phyloP scores from a whole-genome alignment of 2,113 vertebrate species.

The Mugil cephalus region DNA sequence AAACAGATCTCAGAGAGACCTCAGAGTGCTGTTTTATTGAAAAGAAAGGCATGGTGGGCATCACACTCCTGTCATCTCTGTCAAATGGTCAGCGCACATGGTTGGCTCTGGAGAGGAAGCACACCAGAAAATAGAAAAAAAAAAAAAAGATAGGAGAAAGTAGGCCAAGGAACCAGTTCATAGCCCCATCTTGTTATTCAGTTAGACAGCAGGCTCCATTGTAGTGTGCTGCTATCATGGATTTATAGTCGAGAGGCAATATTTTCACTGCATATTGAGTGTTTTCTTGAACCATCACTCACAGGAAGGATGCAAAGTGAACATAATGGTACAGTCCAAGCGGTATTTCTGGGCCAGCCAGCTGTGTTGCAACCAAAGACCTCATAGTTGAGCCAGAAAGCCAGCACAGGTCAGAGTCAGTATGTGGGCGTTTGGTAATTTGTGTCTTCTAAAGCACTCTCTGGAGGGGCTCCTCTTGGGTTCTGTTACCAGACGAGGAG shows the following conservation, averaged over 20 bases:
- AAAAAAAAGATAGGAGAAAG: constrained; percentile 16
- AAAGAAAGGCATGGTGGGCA: constrained; percentile 42
- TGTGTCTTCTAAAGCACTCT: constrained; percentile 55
- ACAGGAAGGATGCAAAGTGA: constrained; percentile 34
- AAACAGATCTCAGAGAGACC: constrained; percentile 43
- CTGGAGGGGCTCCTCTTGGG: constrained; percentile 44
- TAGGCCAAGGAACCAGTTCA: constrained; percentile 2
- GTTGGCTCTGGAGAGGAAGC: constrained; percentile 36
- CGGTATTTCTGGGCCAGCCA: constrained; percentile 41
- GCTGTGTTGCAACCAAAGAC: constrained; percentile 60
- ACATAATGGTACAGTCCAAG: constrained; percentile 37
- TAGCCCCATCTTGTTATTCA: constrained; percentile 38
- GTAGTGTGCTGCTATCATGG: constrained; percentile 17
- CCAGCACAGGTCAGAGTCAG: constrained; percentile 55
- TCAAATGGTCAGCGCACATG: constrained; percentile 64
- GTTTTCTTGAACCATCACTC: constrained; percentile 33
- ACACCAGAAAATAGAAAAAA: constrained; percentile 29
- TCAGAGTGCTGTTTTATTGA: constrained; percentile 49
- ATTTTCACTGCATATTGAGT: background rate
- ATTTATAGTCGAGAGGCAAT: constrained; percentile 33
- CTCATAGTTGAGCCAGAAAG: constrained; percentile 45
- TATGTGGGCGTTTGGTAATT: constrained; percentile 67
- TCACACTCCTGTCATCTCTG: constrained; percentile 61
- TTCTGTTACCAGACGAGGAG: constrained; percentile 63
- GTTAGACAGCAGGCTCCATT: constrained; percentile 13